These are phyloP conservation scores for Pampus argenteus DNA, from an alignment of 2,797 vertebrate genomes.

Conservation along the genomic window DNA sequence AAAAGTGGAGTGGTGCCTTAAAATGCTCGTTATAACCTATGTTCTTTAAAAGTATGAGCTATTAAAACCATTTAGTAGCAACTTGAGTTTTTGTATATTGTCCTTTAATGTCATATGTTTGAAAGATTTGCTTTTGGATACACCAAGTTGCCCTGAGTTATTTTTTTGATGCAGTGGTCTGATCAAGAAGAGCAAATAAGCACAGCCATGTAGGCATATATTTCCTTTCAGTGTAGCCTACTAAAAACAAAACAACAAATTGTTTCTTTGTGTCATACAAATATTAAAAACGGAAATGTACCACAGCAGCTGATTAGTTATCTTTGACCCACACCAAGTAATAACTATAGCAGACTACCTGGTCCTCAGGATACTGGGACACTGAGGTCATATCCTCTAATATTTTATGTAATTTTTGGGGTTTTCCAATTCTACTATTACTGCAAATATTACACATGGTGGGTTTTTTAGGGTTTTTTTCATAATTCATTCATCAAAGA, in stretches of 20 bases:
- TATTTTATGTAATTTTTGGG: neutral
- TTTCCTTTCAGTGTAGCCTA: neutral
- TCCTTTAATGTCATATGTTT: no score
- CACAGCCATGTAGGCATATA: neutral
- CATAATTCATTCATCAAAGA: no score
- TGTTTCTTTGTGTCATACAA: neutral
- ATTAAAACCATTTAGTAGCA: neutral
- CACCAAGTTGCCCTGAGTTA: neutral
- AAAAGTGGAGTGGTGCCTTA: constrained; percentile 25
- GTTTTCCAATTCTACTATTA: neutral
- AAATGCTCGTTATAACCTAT: neutral
- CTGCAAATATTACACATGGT: neutral
- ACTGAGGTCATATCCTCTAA: no score
- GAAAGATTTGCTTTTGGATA: neutral
- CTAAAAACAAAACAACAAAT: neutral
- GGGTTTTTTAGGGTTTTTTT: neutral
- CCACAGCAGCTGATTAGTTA: neutral
- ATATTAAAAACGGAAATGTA: neutral
- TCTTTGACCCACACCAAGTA: neutral
- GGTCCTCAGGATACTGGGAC: neutral
- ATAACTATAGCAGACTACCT: neutral
- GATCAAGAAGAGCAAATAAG: neutral
- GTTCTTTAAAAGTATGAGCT: neutral
- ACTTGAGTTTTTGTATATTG: no score
- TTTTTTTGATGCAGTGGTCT: neutral